A percentile compares a stretch with the other conserved stretches of the same genome.
These are phyloP conservation scores for Molossus alvarezi DNA, from an alignment of 2,797 vertebrate species.

Conservation along the genomic window DNA sequence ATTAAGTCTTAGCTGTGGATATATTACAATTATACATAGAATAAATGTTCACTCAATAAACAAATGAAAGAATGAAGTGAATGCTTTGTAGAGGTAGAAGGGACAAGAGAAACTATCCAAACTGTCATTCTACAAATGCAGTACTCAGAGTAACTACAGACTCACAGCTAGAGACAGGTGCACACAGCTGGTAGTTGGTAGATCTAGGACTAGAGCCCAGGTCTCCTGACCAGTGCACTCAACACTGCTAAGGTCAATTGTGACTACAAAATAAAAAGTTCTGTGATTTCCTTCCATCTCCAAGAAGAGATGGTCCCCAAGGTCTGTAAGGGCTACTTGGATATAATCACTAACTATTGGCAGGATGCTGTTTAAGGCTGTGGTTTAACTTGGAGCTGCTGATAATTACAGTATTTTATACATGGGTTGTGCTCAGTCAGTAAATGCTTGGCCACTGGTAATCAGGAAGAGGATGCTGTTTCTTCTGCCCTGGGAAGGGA, in stretches of 20 bases:
- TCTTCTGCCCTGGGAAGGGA: conserved; percentile 14
- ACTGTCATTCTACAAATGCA: neutral
- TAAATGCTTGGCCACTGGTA: neutral
- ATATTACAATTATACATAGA: conserved; percentile 25
- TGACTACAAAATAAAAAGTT: neutral
- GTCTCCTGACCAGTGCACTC: neutral
- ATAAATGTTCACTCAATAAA: neutral
- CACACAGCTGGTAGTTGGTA: neutral
- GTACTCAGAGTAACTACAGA: conserved; percentile 1
- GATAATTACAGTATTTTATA: neutral
- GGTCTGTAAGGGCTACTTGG: neutral
- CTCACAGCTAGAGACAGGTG: neutral
- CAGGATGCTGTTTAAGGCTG: neutral
- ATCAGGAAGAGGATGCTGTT: neutral
- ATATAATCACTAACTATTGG: neutral
- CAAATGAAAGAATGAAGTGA: neutral
- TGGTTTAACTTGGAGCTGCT: conserved; percentile 28
- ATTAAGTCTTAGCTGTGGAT: neutral
- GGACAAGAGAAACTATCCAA: conserved; percentile 13
- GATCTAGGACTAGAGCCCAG: neutral
- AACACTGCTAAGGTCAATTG: neutral
- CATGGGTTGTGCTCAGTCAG: neutral
- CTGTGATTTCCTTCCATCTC: neutral
- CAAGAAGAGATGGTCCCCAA: neutral
- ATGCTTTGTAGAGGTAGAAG: conserved; percentile 42